phyloP scores from a whole-genome alignment of 2,113 vertebrate genomes.

The Pachycephala philippinensis region DNA sequence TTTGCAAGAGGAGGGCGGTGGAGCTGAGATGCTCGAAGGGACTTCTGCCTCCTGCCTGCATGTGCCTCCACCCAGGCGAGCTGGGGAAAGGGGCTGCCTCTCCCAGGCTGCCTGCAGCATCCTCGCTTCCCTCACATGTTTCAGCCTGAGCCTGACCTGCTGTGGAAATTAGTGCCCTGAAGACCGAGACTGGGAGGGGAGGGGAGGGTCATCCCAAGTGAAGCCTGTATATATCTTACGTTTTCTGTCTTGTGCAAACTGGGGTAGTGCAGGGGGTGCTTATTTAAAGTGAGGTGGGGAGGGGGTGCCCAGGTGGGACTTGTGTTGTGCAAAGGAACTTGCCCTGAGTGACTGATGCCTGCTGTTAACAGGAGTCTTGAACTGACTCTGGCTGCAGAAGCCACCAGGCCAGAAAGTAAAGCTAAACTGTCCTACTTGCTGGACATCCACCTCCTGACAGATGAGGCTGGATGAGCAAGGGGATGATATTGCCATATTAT shows the following conservation, averaged over 20 bases:
- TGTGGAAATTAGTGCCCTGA: neutral
- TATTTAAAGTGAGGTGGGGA: constrained; percentile 33
- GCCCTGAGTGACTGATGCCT: neutral
- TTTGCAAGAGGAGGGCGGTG: neutral
- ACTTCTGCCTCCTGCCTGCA: constrained; percentile 30
- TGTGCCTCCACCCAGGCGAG: neutral
- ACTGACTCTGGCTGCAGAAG: neutral
- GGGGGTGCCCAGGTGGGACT: neutral
- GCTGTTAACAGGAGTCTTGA: neutral
- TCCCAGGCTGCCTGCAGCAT: neutral
- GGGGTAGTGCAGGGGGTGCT: constrained; percentile 25
- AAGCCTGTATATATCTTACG: constrained; percentile 59
- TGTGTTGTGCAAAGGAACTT: neutral
- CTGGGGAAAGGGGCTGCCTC: neutral
- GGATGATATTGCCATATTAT: constrained; percentile 42
- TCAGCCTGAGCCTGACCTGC: neutral
- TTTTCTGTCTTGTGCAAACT: constrained; percentile 49
- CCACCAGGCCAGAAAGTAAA: neutral
- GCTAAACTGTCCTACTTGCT: neutral
- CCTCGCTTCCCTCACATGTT: neutral
- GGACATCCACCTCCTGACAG: neutral
- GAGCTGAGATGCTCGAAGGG: constrained; percentile 23
- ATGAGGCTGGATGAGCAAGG: neutral
- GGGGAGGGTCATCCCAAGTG: neutral
- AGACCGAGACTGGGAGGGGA: neutral